Base-by-base conservation (phyloP, 2,797 vertebrate species). In the Chaunax sp. region DNA sequence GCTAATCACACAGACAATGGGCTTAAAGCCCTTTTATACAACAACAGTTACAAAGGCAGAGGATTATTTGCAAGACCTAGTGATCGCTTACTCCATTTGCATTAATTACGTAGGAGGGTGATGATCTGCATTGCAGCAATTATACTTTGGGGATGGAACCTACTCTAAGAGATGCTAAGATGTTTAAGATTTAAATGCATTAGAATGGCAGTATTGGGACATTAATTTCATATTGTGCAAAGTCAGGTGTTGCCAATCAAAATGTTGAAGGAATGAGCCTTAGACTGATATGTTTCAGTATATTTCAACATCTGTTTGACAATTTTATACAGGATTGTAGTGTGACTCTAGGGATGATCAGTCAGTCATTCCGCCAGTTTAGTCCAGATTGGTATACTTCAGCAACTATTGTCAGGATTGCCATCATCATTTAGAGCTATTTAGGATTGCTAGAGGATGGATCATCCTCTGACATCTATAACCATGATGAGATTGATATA, bases 1-100 rank as follows among this genome's bases (percentile, higher is more conserved):
- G 89, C 83, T 85, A 84, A 90, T 89, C 76, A 74, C 61, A 49
- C 53, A 85, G 87, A 91, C 87, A 90, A 90, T 87, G 85, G 84
- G 58, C 25, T 87, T 85, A 76, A 83, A 87, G 86, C 83, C 75
- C 84, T 88, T 85, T 50, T 76, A 78, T 89, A 80, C 89, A 89
- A 83, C 83, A 91, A 81, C 77, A 69, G 83, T 43, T 69, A 82
- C 69, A 81, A 86, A 78, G 30, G 60, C 56, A 70, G 65, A 43
- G 26, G 65, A 72, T 77, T 81, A 76, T 80, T 76, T 59, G 69
- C 51, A 57, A 60, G 54, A 69, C 37, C 43, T 23, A 22, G 53
- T 45, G 70, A 64, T 62, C 20, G 22, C 50, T 64, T 77, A 67
- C 43, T n/a, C 80, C 69, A 81, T 87, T 87, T 87, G 77, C 85